phyloP scores from a whole-genome alignment of 2,888 invertebrate species.

The Selenia dentaria region DNA sequence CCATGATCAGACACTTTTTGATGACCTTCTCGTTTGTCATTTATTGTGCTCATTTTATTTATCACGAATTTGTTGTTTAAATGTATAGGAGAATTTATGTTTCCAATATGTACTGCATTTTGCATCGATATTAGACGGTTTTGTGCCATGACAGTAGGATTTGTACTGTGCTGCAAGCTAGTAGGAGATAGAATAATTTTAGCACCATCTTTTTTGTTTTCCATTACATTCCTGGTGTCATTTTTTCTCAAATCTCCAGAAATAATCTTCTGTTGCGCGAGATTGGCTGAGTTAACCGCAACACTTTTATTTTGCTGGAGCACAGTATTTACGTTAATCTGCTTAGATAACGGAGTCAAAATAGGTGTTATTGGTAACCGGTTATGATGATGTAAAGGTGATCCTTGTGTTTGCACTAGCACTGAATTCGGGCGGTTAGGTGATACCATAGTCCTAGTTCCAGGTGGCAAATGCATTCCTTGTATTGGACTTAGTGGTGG shows the following conservation, averaged over 20 bases:
- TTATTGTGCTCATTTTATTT: constrained; percentile 57
- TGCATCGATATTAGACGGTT: constrained; percentile 77
- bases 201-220: constrained; percentile 57
- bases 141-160: constrained; percentile 72
- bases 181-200: constrained; percentile 76
- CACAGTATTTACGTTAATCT: constrained; percentile 77
- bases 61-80: constrained; percentile 68
- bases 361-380: constrained; percentile 85
- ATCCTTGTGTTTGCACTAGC: constrained; percentile 62
- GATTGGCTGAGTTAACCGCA: constrained; percentile 48
- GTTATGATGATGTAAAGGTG: constrained; percentile 78
- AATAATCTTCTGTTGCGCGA: constrained; percentile 70
- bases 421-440: constrained; percentile 76
- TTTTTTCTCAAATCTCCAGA: constrained; percentile 58
- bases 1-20: constrained; percentile 59
- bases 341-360: constrained; percentile 83
- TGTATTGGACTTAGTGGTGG: constrained; percentile 76
- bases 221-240: constrained; percentile 52
- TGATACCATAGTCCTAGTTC: constrained; percentile 69
- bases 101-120: constrained; percentile 64
- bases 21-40: constrained; percentile 63
- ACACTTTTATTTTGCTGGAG: constrained; percentile 66
- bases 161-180: constrained; percentile 60
- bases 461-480: constrained; percentile 68
- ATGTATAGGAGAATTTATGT: constrained; percentile 63